Conservation (phyloP, 2,888 invertebrate species). For the Agrilus mali region DNA sequence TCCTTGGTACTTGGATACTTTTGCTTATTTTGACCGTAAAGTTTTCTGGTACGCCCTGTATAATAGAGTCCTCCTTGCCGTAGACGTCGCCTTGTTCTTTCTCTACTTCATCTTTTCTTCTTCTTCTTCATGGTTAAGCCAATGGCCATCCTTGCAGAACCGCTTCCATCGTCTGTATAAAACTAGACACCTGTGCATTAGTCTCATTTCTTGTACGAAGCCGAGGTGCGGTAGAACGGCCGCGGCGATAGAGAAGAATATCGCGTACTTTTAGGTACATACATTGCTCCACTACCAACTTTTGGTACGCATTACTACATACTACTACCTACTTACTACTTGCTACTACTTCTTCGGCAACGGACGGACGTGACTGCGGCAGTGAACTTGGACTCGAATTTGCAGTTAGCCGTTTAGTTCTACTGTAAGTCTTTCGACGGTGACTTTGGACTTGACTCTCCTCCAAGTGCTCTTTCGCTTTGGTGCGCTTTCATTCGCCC, state of each 20-base stretch:
- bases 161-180: constrained; percentile 27
- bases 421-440: constrained; percentile 12
- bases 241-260: not conserved
- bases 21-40: too few species aligned
- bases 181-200: constrained; percentile 28
- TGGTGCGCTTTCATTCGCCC: too few species aligned
- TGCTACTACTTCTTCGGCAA: constrained; percentile 3
- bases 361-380: constrained; percentile 4
- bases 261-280: constrained; percentile 2
- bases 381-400: constrained; percentile 21
- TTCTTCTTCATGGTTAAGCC: constrained; percentile 17
- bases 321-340: not conserved
- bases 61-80: too few species aligned
- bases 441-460: constrained; percentile 17
- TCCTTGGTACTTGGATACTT: too few species aligned
- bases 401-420: constrained; percentile 14
- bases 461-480: too few species aligned
- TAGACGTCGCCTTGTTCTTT: too few species aligned
- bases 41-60: too few species aligned
- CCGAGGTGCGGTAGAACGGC: constrained; percentile 12
- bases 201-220: constrained; percentile 27
- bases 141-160: constrained; percentile 26
- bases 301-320: not conserved
- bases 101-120: constrained; percentile 13
- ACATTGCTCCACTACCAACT: not conserved